Base-by-base conservation (phyloP, 2,797 vertebrate species). In the Geotrypetes seraphini region DNA sequence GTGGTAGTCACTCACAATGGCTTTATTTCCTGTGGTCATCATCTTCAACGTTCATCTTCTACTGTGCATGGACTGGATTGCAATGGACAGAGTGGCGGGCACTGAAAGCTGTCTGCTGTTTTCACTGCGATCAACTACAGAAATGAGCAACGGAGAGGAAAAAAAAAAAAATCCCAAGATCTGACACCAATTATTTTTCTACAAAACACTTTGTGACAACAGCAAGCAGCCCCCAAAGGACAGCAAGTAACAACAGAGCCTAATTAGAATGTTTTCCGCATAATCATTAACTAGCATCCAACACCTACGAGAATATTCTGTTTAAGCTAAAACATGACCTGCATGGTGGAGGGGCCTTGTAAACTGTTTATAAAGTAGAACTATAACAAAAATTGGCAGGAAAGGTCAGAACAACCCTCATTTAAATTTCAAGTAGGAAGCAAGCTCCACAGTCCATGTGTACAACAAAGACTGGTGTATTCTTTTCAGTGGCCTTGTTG, bases 241-340 rank as follows among this genome's bases (percentile, higher is more conserved):
- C 69, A 73, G 48, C 59, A 5, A 74, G 71, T 79, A 75, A 76
- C 74, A 81, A 79, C 69, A 74, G 58, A 72, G 60, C 63, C 76
- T 84, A 84, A 85, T 86, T 80, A 84, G 78, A 73, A 72, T 73
- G 71, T 82, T 77, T 79, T 76, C 69, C 63, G 57, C 78, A 63
- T 82, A 83, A 82, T 85, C 79, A 85, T 84, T 84, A 84, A 78
- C 78, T 78, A 48, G 66, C 69, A 71, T 75, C 80, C 71, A 78
- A 73, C 75, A 83, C 74, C 75, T 78, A 79, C 7, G 42, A 79
- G 74, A 81, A 54, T 66, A 70, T 81, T 72, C 76, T 82, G 66
- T 83, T 83, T 82, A 81, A 84, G 76, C 71, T 79, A 78, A 82
- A 85, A 82, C 79, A 86, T 79, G 79, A 84, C 77, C 79, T 69